phyloP scores from a whole-genome alignment of 2,113 vertebrate species.

The Scophthalmus maximus region DNA sequence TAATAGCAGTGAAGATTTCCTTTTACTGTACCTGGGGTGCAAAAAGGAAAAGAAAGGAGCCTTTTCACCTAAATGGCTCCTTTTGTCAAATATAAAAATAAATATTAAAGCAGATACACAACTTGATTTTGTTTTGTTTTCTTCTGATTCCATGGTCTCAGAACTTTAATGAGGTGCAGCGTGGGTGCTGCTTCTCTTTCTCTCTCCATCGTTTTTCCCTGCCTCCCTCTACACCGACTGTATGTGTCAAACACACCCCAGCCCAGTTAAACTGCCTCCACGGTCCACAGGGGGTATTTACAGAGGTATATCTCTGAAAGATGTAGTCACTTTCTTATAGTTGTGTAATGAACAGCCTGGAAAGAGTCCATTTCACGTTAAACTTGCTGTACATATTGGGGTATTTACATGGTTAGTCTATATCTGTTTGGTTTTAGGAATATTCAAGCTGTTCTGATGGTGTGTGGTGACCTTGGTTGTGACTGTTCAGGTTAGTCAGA shows the following conservation, averaged over 20 bases:
- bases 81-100: constrained; percentile 21
- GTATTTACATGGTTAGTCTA: background rate
- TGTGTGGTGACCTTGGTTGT: background rate
- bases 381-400: background rate
- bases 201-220: constrained; percentile 12
- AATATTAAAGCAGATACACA: constrained; percentile 14
- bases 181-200: constrained; percentile 48
- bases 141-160: constrained; percentile 31
- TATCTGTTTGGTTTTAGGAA: background rate
- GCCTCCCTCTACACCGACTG: constrained; percentile 28
- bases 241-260: constrained; percentile 23
- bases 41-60: constrained; percentile 14
- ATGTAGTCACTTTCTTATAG: background rate
- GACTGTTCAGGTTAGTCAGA: background rate
- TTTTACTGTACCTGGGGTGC: too few species aligned
- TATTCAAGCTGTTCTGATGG: background rate
- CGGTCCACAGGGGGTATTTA: constrained; percentile 3
- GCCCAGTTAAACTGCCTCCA: constrained; percentile 26
- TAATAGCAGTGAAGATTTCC: background rate
- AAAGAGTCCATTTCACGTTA: background rate
- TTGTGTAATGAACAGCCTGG: constrained; percentile 11
- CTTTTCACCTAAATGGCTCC: constrained; percentile 19
- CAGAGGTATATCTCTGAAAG: background rate
- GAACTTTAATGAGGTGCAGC: constrained; percentile 57
- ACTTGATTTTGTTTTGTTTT: constrained; percentile 19